Evolutionary conservation across 1,140 invertebrate species (phyloP), one percentile per base, ranked within the genome.

Genomic region (Carcinoscorpius rotundicauda): DNA sequence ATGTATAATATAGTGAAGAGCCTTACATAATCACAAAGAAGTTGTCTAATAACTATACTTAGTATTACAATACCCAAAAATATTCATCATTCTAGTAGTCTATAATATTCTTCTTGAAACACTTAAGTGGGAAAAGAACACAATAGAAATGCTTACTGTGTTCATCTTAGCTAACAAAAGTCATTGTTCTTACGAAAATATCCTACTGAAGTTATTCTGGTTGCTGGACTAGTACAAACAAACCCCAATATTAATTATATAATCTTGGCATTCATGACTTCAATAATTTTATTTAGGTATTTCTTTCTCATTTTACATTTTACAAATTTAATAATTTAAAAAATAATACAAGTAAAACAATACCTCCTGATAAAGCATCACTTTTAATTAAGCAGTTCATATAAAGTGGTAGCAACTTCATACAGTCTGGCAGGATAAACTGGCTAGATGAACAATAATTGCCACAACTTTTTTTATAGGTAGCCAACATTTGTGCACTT

Each of bases 401-500:
- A 77, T 97, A 98, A 9, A 99, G 80, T 11, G 97, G 97, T 69
- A 99, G 80, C 51, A 99, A 81, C 81, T 99, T 99, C 84, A 99
- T 89, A 73, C 90, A 91, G 79, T 99, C 97, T 0, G 97, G 97
- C 68, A 99, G 81, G 72, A 99, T 97, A 3, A 99, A 83, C 80
- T 99, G 96, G 4, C 53, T 53, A 9, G 53, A 59, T 49, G 74
- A 73, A 5, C 67, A 69, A 9, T 67, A 65, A n/a, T 68, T 61
- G 49, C 74, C 71, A 66, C 77, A 78, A 66, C 76, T 72, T 58
- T 76, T 75, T 29, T 77, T 70, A 64, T 80, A 79, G 11, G 69
- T 62, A 29, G 66, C 60, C 50, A 74, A 60, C 51, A 74, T 74
- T 9, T 65, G 66, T 4, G 68, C 66, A 58, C 58, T 55, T 58